These are phyloP conservation scores for Calephelis virginiensis DNA, from an alignment of 1,140 invertebrate genomes.

Conservation along the genomic window DNA sequence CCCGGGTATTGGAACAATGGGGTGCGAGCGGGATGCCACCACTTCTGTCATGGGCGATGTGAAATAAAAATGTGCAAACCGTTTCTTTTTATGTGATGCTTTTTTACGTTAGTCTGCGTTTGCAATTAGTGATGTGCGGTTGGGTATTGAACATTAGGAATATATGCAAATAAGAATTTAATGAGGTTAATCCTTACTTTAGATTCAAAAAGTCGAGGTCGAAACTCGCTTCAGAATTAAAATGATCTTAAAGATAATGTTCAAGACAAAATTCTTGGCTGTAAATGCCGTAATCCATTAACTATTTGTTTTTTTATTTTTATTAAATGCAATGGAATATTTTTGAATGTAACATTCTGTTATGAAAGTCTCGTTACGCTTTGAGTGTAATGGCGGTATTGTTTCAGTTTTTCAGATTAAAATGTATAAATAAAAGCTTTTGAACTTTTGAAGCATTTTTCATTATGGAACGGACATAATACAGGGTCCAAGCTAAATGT, in stretches of 20 bases:
- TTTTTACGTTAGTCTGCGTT: conserved; percentile 77
- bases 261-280: conserved; percentile 41
- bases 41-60: conserved; percentile 61
- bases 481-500: conserved; percentile 12
- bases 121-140: conserved; percentile 75
- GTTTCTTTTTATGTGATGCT: conserved; percentile 74
- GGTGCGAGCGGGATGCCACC: conserved; percentile 62
- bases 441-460: conserved; percentile 18
- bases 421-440: conserved; percentile 18
- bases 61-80: conserved; percentile 77
- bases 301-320: conserved; percentile 16
- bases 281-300: conserved; percentile 56
- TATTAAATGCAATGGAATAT: conserved; percentile 17
- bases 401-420: conserved; percentile 31
- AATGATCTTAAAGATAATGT: conserved; percentile 38
- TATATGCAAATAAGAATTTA: conserved; percentile 59
- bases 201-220: conserved; percentile 41
- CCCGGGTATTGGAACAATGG: conserved; percentile 56
- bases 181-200: conserved; percentile 38
- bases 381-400: conserved; percentile 45
- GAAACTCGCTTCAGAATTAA: conserved; percentile 30
- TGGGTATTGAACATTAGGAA: conserved; percentile 60
- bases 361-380: conserved; percentile 40
- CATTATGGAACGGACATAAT: conserved; percentile 14
- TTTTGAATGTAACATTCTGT: conserved; percentile 30